Conservation (phyloP, 2,888 invertebrate species). For the Drepana falcataria region DNA sequence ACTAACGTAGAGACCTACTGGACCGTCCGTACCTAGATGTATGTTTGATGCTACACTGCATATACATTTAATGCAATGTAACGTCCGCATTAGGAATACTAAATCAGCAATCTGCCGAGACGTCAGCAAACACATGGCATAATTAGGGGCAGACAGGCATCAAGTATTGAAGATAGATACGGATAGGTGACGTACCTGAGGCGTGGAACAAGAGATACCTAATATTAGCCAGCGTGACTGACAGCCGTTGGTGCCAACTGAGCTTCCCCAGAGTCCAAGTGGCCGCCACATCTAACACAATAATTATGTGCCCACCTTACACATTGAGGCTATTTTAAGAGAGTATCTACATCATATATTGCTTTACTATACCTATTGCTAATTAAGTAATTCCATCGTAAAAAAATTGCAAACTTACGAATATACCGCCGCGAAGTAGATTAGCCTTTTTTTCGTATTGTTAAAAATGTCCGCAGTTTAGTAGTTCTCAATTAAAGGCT, state of each 20-base stretch:
- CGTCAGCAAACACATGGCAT: conserved; percentile 35
- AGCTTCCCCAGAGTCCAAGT: conserved; percentile 9
- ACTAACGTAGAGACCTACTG: not conserved
- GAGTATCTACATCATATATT: no score
- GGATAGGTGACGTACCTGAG: conserved; percentile 32
- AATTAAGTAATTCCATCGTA: no score
- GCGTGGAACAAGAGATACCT: conserved; percentile 30
- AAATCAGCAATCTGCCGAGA: conserved; percentile 37
- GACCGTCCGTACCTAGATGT: not conserved
- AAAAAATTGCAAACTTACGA: no score
- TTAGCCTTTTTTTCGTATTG: no score
- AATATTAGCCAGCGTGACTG: conserved; percentile 43
- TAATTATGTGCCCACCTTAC: no score
- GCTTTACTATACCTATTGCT: no score
- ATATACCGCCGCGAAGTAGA: no score
- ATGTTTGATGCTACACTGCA: not conserved
- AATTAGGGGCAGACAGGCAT: conserved; percentile 55
- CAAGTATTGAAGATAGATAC: conserved; percentile 57
- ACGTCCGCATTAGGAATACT: conserved; percentile 11
- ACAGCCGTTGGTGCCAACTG: conserved; percentile 1
- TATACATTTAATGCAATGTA: not conserved
- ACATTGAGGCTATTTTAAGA: no score
- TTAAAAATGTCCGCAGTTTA: no score
- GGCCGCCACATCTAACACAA: conserved; percentile 5
- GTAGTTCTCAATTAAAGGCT: no score